Base-by-base conservation (phyloP, 2,797 vertebrate genomes). In the Adelosebastes latens region DNA sequence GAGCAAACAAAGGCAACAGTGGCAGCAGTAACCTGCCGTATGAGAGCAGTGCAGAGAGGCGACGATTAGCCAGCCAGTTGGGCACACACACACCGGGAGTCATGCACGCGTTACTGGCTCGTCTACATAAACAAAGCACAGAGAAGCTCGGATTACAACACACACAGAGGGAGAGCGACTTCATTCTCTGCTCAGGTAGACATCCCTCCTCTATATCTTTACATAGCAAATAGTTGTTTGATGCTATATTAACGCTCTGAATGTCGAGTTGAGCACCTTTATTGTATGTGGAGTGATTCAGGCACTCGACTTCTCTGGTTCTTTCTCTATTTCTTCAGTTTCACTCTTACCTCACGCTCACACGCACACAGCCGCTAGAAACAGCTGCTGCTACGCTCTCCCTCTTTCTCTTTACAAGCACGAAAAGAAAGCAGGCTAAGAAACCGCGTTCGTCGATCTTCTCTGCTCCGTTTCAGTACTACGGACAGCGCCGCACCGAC, bases 1-100 rank as follows among this genome's bases (percentile, higher is more conserved):
- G 9, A 27, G 56, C 53, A 56, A 25, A 27, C 13, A 27, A 27
- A 14, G 2, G n/a, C 52, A 53, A 53, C n/a, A 53, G 52, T 22
- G 20, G 39, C 39, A 0, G 0, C 5, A 16, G 14, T 46, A 8
- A 46, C 16, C 42, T 2, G 39, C 0, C 14, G 14, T 42, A 42
- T 14, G 0, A 42, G 0, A 16, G 39, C 39, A 42, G 14, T 16
- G 39, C 39, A 42, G 14, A 6, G 31, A 16, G 42, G 6, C 3
- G 42, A 46, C 16, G 14, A 18, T 1, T 46, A 46, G 42, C 42
- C 42, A 46, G 42, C 42, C 42, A 46, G 16, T 46, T 0, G 2
- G 6, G 39, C 39, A 46, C 1, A 31, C 1, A 46, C 14, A 46
- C 42, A 18, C 6, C 0, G 16, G 42, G 42, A 46, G 42, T 46